Evolutionary conservation across 1,140 invertebrate species (phyloP), one percentile per base, ranked within the genome.

Genomic region (Hycleus phaleratus): DNA sequence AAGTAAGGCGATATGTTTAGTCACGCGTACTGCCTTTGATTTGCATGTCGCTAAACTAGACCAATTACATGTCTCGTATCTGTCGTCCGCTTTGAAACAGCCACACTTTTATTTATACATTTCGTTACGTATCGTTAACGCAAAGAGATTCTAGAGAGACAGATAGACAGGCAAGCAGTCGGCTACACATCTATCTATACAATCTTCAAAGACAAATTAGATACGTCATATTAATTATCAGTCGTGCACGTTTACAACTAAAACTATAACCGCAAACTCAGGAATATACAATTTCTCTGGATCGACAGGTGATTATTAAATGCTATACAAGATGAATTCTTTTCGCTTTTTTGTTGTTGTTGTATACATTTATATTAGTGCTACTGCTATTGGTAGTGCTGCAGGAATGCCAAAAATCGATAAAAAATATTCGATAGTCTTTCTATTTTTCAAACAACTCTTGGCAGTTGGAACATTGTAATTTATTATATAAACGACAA

Each of bases 31-130:
- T 32, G 32, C 64, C 66, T 68, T 68, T 68, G 66, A 68, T 66
- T 64, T 68, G 64, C 66, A 64, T 66, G 64, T 65, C 64, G 63
- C 63, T 66, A 68, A 68, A 68, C 66, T 68, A 68, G 66, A 66
- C 64, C 66, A 68, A 68, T 68, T 68, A 68, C 57, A 65, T 55
- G 63, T 63, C 58, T 65, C 57, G 32, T 64, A 64, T 64, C 62
- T 61, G 7, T 32, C 32, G 62, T 60, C 60, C 65, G 63, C 63
- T 67, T 67, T 67, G 65, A 62, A 60, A 62, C 60, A 5, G 55
- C 60, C 60, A 56, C 56, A 64, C 59, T 64, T 63, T 63, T 64
- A 64, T 64, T 64, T 64, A 64, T 64, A 61, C 59, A 64, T 64
- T 63, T 64, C 62, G 59, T 64, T 64, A 58, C 59, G 59, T 52